A percentile compares a stretch with the other conserved stretches of the same genome.
Evolutionary conservation across 2,888 invertebrate genomes (phyloP).

Genomic region (Diploptera punctata): DNA sequence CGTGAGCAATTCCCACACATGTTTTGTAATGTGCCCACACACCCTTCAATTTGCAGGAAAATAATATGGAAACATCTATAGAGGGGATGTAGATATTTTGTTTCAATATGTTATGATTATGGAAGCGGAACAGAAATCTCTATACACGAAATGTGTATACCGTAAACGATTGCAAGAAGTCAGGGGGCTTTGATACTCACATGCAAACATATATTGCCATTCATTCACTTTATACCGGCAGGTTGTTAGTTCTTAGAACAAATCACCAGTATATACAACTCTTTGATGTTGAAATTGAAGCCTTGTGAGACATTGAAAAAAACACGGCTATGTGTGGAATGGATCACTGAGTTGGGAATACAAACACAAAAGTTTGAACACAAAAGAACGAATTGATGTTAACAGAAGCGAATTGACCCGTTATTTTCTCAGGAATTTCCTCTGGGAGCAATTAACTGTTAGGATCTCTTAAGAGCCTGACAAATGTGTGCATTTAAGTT

Average conservation of each 20-base stretch:
- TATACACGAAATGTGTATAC: background rate
- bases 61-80: no score
- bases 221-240: no score
- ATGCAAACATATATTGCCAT: background rate
- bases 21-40: no score
- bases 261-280: background rate
- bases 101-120: background rate
- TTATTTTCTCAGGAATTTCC: background rate
- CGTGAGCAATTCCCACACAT: no score
- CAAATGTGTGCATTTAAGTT: no score
- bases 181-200: background rate
- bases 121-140: background rate
- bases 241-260: no score
- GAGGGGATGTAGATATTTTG: no score
- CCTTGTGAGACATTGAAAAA: slow-evolving; percentile 1
- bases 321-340: background rate
- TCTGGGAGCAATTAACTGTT: background rate
- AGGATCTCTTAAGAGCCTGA: no score
- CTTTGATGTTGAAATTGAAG: slow-evolving; percentile 3
- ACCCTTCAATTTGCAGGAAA: no score
- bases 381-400: background rate
- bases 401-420: background rate
- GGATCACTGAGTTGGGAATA: background rate
- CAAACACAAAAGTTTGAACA: background rate
- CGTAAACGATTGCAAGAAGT: background rate